Base-by-base conservation (phyloP, 2,888 invertebrate species). In the Tricholauxania praeusta region DNA sequence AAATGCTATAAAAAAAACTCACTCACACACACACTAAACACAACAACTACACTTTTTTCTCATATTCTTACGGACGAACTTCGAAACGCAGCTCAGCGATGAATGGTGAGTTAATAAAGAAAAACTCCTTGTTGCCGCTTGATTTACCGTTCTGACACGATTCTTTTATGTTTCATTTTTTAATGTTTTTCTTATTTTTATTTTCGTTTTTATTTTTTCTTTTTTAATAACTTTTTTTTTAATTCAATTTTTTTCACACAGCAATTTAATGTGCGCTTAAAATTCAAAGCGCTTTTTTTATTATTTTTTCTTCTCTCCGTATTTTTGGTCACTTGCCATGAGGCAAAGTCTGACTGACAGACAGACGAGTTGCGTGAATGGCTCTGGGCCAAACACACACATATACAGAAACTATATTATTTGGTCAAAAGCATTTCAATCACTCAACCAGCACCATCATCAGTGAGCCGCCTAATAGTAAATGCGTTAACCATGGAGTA, bases 351-450 rank as follows among this genome's bases (percentile, higher is more conserved):
- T 57, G 28, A 14, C 57, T 39, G 39, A 39, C 10, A 12, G 32
- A 60, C 32, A 32, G 60, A 12, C 47, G 12, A 17, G 39, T 39
- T 39, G 47, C 47, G n/a, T 62, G 28, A 17, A 28, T 17, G 57
- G 47, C 17, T 39, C 62, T 7, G n/a, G 17, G 62, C 32, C 28
- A 28, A 2, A 1, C n/a, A n/a, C 19, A 47, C 39, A 62, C n/a
- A 1, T 17, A 63, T 12, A 12, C 48, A 17, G 8, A 17, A 47
- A 49, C 48, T 47, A 47, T 63, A 19, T 51, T 12, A 14, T 65
- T 65, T 65, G 28, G 65, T 65, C 65, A 65, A 65, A 65, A 60
- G 65, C 65, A 65, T 51, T 65, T 65, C 65, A 49, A 65, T 49
- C 65, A 65, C 51, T 22, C 15, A 19, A n/a, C 19, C n/a, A 67